A percentile compares a stretch with the other conserved stretches of the same genome.
These are phyloP conservation scores for Heliothis virescens DNA, from an alignment of 1,140 invertebrate genomes.

Conservation along the genomic window DNA sequence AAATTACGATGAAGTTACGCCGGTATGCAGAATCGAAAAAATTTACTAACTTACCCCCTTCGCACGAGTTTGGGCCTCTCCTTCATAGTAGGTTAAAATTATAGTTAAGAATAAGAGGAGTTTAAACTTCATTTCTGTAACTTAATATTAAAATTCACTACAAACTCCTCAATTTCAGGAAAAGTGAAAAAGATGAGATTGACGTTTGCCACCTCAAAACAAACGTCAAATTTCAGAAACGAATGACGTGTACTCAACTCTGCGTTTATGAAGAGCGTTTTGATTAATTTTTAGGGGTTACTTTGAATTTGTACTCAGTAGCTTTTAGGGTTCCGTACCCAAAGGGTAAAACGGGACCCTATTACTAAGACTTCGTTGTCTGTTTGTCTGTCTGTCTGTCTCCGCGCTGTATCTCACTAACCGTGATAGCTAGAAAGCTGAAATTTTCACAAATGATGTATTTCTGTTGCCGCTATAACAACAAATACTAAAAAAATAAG, in stretches of 20 bases:
- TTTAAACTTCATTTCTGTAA: constrained; percentile 73
- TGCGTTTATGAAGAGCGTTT: background rate
- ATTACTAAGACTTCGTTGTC: too few relatives aligned
- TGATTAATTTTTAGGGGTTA: background rate
- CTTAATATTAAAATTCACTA: constrained; percentile 27
- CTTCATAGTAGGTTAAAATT: constrained; percentile 70
- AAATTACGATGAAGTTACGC: constrained; percentile 18
- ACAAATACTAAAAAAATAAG: too few relatives aligned
- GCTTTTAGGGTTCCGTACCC: too few relatives aligned
- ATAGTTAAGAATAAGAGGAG: constrained; percentile 66
- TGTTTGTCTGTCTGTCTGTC: too few relatives aligned
- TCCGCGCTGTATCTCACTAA: too few relatives aligned
- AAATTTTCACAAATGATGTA: too few relatives aligned
- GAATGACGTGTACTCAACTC: constrained; percentile 48
- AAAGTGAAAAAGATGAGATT: background rate
- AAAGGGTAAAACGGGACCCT: too few relatives aligned
- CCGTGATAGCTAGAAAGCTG: too few relatives aligned
- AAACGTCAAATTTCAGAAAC: constrained; percentile 45
- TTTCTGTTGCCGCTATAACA: too few relatives aligned
- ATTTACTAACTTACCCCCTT: constrained; percentile 69
- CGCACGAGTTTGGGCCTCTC: constrained; percentile 72
- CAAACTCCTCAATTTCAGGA: constrained; percentile 27
- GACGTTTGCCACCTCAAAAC: constrained; percentile 53
- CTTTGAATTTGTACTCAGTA: too few relatives aligned
- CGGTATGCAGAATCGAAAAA: constrained; percentile 25